Percentiles rank a stretch among this genome's conserved stretches.
These are phyloP conservation scores for Kryphioiulus occultus DNA, from an alignment of 2,888 invertebrate species.

Conservation along the genomic window DNA sequence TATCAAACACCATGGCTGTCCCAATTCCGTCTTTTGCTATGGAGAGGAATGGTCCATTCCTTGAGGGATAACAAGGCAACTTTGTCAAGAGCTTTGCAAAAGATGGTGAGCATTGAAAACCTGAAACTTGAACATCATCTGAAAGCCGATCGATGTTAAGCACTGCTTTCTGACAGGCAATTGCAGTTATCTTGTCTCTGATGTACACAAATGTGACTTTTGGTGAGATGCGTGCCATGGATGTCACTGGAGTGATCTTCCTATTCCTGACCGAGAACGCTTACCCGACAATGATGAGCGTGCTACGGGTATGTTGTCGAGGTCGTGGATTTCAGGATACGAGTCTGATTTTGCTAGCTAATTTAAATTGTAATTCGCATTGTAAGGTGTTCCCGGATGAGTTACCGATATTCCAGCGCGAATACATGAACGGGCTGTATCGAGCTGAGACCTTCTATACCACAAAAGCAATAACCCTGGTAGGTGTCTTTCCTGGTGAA, in stretches of 20 bases:
- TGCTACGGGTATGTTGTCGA: neutral
- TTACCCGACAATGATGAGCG: neutral
- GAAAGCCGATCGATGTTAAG: too few species aligned
- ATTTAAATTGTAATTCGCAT: neutral
- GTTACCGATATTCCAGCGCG: constrained; percentile 81
- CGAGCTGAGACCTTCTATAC: constrained; percentile 80
- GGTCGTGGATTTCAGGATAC: neutral
- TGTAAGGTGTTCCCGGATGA: constrained; percentile 77
- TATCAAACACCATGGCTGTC: constrained; percentile 35
- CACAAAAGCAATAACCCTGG: constrained; percentile 80
- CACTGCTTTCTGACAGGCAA: neutral
- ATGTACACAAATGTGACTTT: neutral
- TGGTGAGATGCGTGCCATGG: neutral
- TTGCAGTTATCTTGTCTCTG: neutral
- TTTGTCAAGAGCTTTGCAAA: neutral
- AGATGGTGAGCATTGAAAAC: neutral
- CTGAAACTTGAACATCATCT: too few species aligned
- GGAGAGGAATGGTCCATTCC: constrained; percentile 33
- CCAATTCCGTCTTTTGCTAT: constrained; percentile 17
- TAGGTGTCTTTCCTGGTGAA: constrained; percentile 64
- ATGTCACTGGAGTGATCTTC: constrained; percentile 34
- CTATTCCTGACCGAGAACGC: constrained; percentile 7
- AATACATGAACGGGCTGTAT: constrained; percentile 83
- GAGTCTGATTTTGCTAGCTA: neutral
- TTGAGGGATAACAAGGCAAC: neutral